Base-by-base conservation (phyloP, 1,140 invertebrate genomes). In the Pseudomyrmex gracilis region DNA sequence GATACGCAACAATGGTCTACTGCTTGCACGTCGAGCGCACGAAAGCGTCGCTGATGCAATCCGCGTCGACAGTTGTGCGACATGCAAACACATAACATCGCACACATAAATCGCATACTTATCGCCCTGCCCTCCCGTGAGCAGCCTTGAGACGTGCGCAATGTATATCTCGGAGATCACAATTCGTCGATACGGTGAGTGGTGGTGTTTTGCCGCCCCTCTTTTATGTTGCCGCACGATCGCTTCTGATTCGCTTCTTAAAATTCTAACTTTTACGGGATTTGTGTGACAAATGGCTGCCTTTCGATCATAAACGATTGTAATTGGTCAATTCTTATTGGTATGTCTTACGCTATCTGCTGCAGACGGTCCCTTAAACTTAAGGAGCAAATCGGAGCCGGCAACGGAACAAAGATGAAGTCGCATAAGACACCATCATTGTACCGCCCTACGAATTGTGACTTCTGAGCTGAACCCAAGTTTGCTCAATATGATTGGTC, bases 1-100 rank as follows among this genome's bases (percentile, higher is more conserved):
- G 5, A 12, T 80, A 70, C 76, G 84, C 89, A 88, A 92, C 91
- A 92, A 92, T 92, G 77, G 82, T 85, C 84, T 89, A 92, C 88
- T 45, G 66, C 24, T 87, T 45, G 66, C 24, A 51, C 45, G 13
- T 85, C 87, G 87, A 89, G 89, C 88, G 83, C 82, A 90, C 85
- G 90, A 91, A 92, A 92, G 90, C 90, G 86, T 90, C 86, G 85
- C 87, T 89, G 87, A 83, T 85, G 88, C 89, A 91, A 92, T 92
- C 85, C 87, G 86, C 73, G 49, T 61, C 74, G 73, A 34, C 34
- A 90, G 86, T 88, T 64, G 88, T 90, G 34, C 34, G 88, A 91
- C 90, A 91, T n/a, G 3, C 22, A 15, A 57, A 43, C 34, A 24
- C 13, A 55, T 13, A 55, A 22, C 43, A 7, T 70, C 12, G n/a